Conservation (phyloP, 1,140 invertebrate species). For the Probaryconus sp. region DNA sequence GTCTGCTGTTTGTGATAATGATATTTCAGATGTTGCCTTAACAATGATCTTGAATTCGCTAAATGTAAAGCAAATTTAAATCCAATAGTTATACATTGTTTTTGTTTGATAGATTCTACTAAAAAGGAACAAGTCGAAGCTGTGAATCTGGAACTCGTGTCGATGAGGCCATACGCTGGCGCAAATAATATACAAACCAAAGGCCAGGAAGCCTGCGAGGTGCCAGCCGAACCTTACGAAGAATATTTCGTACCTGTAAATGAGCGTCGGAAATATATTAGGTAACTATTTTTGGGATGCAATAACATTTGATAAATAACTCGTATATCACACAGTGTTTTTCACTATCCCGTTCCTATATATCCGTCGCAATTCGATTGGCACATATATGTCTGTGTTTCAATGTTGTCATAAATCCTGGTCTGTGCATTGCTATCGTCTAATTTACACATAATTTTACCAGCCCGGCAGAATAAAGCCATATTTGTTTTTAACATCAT, state of each 20-base stretch:
- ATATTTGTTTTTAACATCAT: conserved; percentile 40
- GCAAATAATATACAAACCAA: conserved; percentile 82
- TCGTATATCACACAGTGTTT: conserved; percentile 5
- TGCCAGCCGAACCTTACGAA: conserved; percentile 84
- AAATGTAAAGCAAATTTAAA: no score
- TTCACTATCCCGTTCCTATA: conserved; percentile 8
- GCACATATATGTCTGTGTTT: conserved; percentile 33
- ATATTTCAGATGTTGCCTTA: no score
- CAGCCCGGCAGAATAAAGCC: conserved; percentile 50
- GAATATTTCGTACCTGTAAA: conserved; percentile 91
- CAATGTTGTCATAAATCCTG: conserved; percentile 22
- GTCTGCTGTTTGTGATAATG: no score
- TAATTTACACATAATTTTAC: conserved; percentile 61
- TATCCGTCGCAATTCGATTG: not conserved
- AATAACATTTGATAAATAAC: not conserved
- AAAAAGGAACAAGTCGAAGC: conserved; percentile 82
- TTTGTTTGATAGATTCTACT: conserved; percentile 64
- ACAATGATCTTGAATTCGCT: no score
- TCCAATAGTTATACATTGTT: no score
- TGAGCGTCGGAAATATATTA: conserved; percentile 89
- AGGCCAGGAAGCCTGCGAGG: conserved; percentile 84
- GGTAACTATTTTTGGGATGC: conserved; percentile 77
- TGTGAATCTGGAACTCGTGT: conserved; percentile 88
- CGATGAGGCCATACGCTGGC: conserved; percentile 84
- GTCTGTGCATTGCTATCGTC: conserved; percentile 31